A percentile compares a stretch with the other conserved stretches of the same genome.
These are phyloP conservation scores for Meleagris gallopavo DNA, from an alignment of 2,113 vertebrate species.

Conservation along the genomic window DNA sequence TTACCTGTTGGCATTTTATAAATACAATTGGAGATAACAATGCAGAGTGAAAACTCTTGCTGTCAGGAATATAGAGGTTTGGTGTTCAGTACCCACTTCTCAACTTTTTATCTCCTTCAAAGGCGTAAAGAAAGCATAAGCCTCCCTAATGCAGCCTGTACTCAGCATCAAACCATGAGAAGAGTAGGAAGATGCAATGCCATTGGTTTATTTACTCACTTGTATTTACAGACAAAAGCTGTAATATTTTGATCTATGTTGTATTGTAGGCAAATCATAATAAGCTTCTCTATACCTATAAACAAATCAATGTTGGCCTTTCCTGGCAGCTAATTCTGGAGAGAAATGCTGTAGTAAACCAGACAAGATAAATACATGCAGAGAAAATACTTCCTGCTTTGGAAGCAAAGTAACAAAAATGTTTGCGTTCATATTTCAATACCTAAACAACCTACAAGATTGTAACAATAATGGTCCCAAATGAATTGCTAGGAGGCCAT, in stretches of 20 bases:
- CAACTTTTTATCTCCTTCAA: not conserved
- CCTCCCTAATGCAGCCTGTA: not conserved
- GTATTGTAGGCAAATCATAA: not conserved
- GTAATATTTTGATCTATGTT: not conserved
- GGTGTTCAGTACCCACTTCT: not conserved
- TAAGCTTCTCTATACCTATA: not conserved
- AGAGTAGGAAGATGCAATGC: not conserved
- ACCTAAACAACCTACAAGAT: not conserved
- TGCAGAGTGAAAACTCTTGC: not conserved
- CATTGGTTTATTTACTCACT: not conserved
- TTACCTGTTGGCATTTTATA: not conserved
- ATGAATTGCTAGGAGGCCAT: not conserved
- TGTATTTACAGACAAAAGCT: conserved; percentile 24
- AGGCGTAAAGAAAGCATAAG: not conserved
- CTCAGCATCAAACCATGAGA: not conserved
- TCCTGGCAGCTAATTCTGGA: not conserved
- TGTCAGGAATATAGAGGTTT: not conserved
- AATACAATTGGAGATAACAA: not conserved
- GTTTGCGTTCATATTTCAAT: not conserved
- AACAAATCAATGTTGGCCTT: not conserved
- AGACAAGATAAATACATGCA: not conserved
- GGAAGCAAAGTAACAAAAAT: not conserved
- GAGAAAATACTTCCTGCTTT: not conserved
- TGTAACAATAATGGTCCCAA: not conserved
- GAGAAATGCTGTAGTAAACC: not conserved